Evolutionary conservation across 2,888 invertebrate genomes (phyloP), one percentile per base, ranked within the genome.

Genomic region (Drosophila siamana): DNA sequence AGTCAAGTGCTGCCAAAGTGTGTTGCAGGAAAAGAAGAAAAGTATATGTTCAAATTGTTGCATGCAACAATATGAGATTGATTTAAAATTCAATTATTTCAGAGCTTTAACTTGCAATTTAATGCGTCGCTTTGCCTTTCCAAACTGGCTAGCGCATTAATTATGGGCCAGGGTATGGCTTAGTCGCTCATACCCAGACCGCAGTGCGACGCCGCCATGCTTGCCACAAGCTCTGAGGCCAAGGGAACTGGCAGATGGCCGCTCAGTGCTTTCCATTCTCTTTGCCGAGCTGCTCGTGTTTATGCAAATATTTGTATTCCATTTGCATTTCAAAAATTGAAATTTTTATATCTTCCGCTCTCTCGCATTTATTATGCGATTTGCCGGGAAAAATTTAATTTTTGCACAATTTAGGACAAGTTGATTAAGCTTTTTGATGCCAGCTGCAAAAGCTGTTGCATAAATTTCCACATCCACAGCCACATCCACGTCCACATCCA

Each of bases 241-340:
- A 69, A 57, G 55, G 43, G 30, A 70, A 75, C 61, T 51, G 72
- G 54, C 74, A 74, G 72, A 59, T 76, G 77, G 66, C 38, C 56
- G 72, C 55, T 63, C 59, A 46, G 44, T 77, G 61, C 64, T 69
- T 63, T 60, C 47, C 57, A 54, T 61, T 68, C 62, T 72, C 59
- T 65, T 67, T 67, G 61, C 47, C 50, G 55, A 62, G 70, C 57
- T 65, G 69, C 60, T 69, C 63, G 77, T 77, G 70, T 86, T 88
- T 85, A 88, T 88, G 88, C 88, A 83, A 83, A 83, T 83, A 83
- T 88, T 83, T 83, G 87, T 88, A 80, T 88, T 88, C 88, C 82
- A 83, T 83, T 83, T 83, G 82, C 82, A 88, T 83, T 88, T 88
- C 84, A 83, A 86, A 86, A 88, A 83, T 83, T 88, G 82, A 83